Conservation (phyloP, 1,140 invertebrate genomes). For the Ladona fulva region DNA sequence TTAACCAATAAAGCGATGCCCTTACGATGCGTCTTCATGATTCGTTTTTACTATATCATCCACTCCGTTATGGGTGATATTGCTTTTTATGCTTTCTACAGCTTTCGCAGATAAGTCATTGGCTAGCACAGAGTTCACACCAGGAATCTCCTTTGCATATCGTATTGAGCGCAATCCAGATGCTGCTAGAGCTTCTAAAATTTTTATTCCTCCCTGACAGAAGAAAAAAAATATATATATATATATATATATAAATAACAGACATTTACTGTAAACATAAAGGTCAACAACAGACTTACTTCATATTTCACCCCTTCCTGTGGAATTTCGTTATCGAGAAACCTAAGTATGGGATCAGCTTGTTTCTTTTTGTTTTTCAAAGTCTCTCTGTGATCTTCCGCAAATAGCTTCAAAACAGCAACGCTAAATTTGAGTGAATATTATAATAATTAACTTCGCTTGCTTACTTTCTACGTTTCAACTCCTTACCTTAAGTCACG, state of each 20-base stretch:
- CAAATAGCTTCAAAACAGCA: constrained; percentile 49
- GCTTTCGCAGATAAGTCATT: constrained; percentile 90
- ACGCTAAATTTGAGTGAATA: constrained; percentile 36
- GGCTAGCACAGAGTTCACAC: constrained; percentile 73
- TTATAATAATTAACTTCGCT: constrained; percentile 20
- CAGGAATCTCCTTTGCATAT: constrained; percentile 88
- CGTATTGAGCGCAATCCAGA: constrained; percentile 90
- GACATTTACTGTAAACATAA: not conserved
- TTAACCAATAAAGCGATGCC: constrained; percentile 14
- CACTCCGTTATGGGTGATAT: constrained; percentile 72
- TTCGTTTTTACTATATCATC: constrained; percentile 60
- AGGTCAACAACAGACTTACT: not conserved
- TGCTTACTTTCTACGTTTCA: too few species aligned
- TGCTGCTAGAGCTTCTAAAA: constrained; percentile 92
- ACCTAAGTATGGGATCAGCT: constrained; percentile 12
- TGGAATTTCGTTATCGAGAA: not conserved
- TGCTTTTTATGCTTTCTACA: constrained; percentile 75
- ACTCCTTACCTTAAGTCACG: constrained; percentile 80
- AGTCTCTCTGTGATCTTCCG: constrained; percentile 36
- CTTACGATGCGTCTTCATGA: constrained; percentile 75
- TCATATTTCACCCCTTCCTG: not conserved
- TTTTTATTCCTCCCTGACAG: constrained; percentile 49
- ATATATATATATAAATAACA: too few species aligned
- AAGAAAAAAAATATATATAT: too few species aligned
- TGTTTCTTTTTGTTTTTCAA: constrained; percentile 26